A percentile compares a stretch with the other conserved stretches of the same genome.
These are phyloP conservation scores for Platycheirus albimanus DNA, from an alignment of 2,888 invertebrate species.

Conservation along the genomic window DNA sequence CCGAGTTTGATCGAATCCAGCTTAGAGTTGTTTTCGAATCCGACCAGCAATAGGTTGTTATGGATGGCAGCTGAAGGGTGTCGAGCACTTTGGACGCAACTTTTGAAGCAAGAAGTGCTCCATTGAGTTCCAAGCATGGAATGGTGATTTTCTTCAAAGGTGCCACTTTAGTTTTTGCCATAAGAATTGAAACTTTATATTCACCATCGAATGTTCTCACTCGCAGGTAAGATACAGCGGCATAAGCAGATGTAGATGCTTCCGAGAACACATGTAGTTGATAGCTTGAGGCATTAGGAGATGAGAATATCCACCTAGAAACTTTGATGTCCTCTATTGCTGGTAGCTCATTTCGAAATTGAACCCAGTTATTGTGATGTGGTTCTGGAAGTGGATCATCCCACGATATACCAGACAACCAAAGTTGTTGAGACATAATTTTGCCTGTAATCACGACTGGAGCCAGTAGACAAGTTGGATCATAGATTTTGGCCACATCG, in stretches of 20 bases:
- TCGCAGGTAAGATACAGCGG: conserved; percentile 54
- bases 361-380: conserved; percentile 15
- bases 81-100: conserved; percentile 20
- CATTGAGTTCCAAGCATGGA: conserved; percentile 53
- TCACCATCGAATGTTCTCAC: conserved; percentile 19
- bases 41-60: conserved; percentile 37
- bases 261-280: conserved; percentile 41
- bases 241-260: conserved; percentile 46
- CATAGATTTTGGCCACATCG: conserved; percentile 53
- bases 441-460: conserved; percentile 41
- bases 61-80: conserved; percentile 19
- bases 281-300: neutral
- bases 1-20: conserved; percentile 53
- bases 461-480: conserved; percentile 38
- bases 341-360: conserved; percentile 36
- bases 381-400: conserved; percentile 27
- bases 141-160: conserved; percentile 55
- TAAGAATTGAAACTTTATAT: conserved; percentile 39
- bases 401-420: conserved; percentile 23
- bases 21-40: conserved; percentile 41
- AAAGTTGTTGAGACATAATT: conserved; percentile 37
- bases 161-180: conserved; percentile 50
- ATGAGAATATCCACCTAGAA: conserved; percentile 33
- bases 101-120: conserved; percentile 46
- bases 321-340: conserved; percentile 7